Evolutionary conservation across 2,888 invertebrate species (phyloP).

Genomic region (Drosophila pegasa): DNA sequence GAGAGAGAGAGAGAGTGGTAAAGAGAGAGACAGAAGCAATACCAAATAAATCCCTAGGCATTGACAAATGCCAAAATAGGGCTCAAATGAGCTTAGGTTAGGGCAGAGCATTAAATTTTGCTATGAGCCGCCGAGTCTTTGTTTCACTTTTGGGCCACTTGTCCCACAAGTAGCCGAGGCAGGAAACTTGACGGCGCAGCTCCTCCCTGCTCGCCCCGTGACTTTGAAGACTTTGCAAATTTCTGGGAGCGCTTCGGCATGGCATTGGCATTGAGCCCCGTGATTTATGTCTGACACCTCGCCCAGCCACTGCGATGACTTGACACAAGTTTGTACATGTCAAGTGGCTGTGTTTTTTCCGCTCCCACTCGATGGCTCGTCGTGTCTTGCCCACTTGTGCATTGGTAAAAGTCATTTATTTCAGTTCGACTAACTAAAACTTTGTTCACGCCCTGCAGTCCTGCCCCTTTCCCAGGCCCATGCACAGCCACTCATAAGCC

Average conservation of each 20-base stretch:
- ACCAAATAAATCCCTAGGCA: slow-evolving; percentile 67
- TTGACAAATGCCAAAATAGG: slow-evolving; percentile 80
- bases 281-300: slow-evolving; percentile 72
- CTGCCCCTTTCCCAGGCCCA: not conserved
- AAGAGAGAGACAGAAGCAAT: slow-evolving; percentile 22
- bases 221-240: slow-evolving; percentile 39
- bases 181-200: slow-evolving; percentile 25
- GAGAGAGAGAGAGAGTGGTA: not conserved
- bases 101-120: slow-evolving; percentile 31
- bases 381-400: slow-evolving; percentile 42
- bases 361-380: not conserved
- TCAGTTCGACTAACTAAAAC: slow-evolving; percentile 46
- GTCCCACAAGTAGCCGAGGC: slow-evolving; percentile 26
- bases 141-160: slow-evolving; percentile 40
- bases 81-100: slow-evolving; percentile 75
- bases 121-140: slow-evolving; percentile 34
- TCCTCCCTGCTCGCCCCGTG: not conserved
- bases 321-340: slow-evolving; percentile 54
- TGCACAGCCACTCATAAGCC: slow-evolving; percentile 22
- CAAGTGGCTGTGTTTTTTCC: slow-evolving; percentile 21
- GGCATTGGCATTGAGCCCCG: slow-evolving; percentile 53
- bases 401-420: slow-evolving; percentile 54
- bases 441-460: slow-evolving; percentile 59
- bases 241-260: slow-evolving; percentile 37
- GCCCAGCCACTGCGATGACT: slow-evolving; percentile 40